Evolutionary conservation across 2,797 vertebrate species (phyloP).

Genomic region (Channallabes apus): DNA sequence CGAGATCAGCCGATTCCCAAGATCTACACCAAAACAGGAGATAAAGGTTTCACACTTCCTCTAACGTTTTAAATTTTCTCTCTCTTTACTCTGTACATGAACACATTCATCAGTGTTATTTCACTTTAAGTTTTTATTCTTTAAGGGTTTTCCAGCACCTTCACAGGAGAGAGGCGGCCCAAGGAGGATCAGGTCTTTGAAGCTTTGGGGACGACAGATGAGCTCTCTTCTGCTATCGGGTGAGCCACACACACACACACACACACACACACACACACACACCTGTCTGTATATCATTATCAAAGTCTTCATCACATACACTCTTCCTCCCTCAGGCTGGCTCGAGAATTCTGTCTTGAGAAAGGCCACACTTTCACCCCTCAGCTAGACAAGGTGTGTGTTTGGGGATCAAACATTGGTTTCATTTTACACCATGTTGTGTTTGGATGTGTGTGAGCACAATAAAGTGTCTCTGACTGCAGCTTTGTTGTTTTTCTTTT

Average conservation of each 20-base stretch:
- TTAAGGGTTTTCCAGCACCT: constrained; percentile 93
- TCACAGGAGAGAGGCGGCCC: constrained; percentile 89
- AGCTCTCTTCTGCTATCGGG: constrained; percentile 88
- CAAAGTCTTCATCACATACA: no score
- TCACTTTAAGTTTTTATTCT: not conserved
- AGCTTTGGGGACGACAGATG: constrained; percentile 89
- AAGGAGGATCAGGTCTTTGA: constrained; percentile 90
- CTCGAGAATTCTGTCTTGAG: no score
- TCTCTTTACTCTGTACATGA: not conserved
- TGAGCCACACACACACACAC: no score
- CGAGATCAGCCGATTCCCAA: constrained; percentile 70
- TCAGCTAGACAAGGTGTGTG: no score
- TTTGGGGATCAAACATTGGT: not conserved
- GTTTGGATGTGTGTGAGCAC: not conserved
- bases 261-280: no score
- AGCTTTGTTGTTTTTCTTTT: constrained; percentile 26
- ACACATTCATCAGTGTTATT: not conserved
- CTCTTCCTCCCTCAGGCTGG: no score
- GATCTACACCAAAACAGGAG: constrained; percentile 92
- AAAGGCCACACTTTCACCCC: no score
- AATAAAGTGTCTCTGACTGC: not conserved
- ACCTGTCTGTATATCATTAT: no score
- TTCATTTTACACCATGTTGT: not conserved
- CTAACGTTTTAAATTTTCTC: not conserved
- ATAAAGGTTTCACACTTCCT: constrained; percentile 82